These are phyloP conservation scores for Drosophila ficusphila DNA, from an alignment of 1,140 invertebrate species.

Conservation along the genomic window DNA sequence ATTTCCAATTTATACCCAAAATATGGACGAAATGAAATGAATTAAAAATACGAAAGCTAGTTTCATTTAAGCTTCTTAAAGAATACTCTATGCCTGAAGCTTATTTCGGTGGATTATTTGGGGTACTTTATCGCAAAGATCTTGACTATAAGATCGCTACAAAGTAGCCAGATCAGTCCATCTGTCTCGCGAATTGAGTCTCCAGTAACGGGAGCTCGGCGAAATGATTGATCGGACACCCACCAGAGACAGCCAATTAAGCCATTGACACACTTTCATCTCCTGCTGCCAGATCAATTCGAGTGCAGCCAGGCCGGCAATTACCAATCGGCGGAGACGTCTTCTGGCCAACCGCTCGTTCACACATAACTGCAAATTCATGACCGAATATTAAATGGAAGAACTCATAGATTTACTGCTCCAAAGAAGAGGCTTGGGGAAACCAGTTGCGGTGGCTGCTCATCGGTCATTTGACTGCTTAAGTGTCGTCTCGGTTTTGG, in stretches of 20 bases:
- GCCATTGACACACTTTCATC: conserved; percentile 70
- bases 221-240: conserved; percentile 65
- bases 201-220: conserved; percentile 22
- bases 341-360: conserved; percentile 37
- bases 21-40: not conserved
- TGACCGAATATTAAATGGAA: conserved; percentile 69
- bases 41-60: conserved; percentile 1
- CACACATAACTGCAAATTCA: conserved; percentile 77
- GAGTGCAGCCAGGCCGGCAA: conserved; percentile 46
- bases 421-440: not conserved
- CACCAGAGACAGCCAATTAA: conserved; percentile 61
- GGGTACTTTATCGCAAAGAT: not conserved
- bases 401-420: conserved; percentile 27
- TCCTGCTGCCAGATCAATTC: conserved; percentile 9
- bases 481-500: conserved; percentile 55
- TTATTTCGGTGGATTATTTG: not conserved
- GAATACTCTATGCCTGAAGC: not conserved
- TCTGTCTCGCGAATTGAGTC: conserved; percentile 20
- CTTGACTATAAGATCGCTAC: conserved; percentile 12
- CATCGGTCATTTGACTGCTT: conserved; percentile 59
- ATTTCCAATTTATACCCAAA: not conserved
- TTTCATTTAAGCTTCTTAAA: conserved; percentile 1
- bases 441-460: conserved; percentile 65
- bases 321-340: conserved; percentile 18
- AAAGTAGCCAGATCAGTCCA: conserved; percentile 6